These are phyloP conservation scores for Lycaena phlaeas DNA, from an alignment of 2,888 invertebrate genomes.

Conservation along the genomic window DNA sequence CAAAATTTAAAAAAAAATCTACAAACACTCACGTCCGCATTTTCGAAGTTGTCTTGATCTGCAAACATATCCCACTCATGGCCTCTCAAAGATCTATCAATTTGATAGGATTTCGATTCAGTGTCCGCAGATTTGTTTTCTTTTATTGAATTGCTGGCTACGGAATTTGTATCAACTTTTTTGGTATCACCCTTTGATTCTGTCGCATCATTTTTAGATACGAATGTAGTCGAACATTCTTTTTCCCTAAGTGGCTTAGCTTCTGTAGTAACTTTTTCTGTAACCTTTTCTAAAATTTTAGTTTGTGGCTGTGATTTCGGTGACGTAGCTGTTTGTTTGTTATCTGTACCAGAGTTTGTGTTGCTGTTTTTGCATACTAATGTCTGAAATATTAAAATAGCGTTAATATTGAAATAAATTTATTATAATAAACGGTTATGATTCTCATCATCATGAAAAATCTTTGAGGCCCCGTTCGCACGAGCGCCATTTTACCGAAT, in stretches of 20 bases:
- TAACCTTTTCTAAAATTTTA: neutral
- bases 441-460: no score
- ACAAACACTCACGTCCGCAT: slow-evolving; percentile 42
- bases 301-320: neutral
- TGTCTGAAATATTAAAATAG: neutral
- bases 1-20: neutral
- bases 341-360: neutral
- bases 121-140: neutral
- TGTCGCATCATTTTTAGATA: neutral
- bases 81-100: slow-evolving; percentile 59
- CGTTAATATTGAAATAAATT: no score
- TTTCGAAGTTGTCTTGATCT: slow-evolving; percentile 87
- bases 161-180: neutral
- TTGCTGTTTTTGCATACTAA: neutral
- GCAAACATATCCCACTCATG: slow-evolving; percentile 94
- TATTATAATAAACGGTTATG: no score
- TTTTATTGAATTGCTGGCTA: neutral
- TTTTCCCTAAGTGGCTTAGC: neutral
- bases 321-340: neutral
- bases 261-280: neutral
- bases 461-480: no score
- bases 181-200: neutral
- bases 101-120: slow-evolving; percentile 30
- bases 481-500: no score
- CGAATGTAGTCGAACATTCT: neutral